Evolutionary conservation across 2,797 vertebrate genomes (phyloP).

Genomic region (Eurystomus glaucurus): DNA sequence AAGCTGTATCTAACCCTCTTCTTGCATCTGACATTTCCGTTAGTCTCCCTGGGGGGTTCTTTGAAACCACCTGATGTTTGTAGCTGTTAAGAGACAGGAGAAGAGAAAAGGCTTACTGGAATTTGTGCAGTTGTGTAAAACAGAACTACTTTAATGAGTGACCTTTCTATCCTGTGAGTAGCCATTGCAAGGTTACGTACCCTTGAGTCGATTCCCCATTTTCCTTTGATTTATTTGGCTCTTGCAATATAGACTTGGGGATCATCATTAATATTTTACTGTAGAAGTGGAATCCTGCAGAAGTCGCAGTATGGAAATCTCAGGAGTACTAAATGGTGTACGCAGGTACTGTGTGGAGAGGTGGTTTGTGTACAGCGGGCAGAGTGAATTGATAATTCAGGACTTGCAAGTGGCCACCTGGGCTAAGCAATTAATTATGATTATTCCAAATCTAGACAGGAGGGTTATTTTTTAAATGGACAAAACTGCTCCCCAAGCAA

Average conservation of each 20-base stretch:
- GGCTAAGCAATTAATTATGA: conserved; percentile 25
- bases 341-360: neutral
- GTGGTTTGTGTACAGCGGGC: neutral
- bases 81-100: neutral
- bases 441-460: neutral
- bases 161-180: neutral
- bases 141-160: conserved; percentile 21
- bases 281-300: neutral
- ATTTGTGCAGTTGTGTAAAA: conserved; percentile 40
- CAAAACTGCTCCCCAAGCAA: neutral
- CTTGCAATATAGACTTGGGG: neutral
- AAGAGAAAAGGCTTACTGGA: conserved; percentile 53
- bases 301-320: neutral
- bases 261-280: conserved; percentile 33
- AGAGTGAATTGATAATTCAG: neutral
- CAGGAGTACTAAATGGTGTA: neutral
- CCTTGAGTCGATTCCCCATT: neutral
- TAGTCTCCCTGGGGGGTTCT: conserved; percentile 12
- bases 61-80: conserved; percentile 54
- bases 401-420: conserved; percentile 16
- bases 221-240: neutral
- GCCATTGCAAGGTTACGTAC: neutral
- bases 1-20: neutral
- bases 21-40: conserved; percentile 43
- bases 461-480: conserved; percentile 16